Conservation (phyloP, 1,140 invertebrate species). For the Tenebrio molitor region DNA sequence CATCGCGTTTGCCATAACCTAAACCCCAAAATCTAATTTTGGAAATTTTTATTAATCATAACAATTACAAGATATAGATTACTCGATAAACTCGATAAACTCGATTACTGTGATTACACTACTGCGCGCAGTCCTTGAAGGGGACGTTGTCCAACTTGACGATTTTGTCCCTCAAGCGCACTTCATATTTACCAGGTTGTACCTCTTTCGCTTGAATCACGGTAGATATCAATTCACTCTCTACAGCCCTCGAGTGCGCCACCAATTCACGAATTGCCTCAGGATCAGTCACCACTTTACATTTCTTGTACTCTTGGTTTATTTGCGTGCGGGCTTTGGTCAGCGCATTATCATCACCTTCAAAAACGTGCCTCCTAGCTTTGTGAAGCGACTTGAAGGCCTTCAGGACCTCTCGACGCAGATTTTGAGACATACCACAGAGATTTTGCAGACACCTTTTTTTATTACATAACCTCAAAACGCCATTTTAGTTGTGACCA, state of each 20-base stretch:
- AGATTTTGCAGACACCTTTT: too few relatives aligned
- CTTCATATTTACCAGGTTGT: constrained; percentile 71
- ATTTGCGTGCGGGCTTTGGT: constrained; percentile 72
- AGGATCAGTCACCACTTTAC: constrained; percentile 70
- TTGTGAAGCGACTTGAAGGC: constrained; percentile 77
- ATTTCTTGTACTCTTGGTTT: constrained; percentile 77
- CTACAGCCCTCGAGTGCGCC: constrained; percentile 73
- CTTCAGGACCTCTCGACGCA: constrained; percentile 69
- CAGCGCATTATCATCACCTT: constrained; percentile 73
- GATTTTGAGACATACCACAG: constrained; percentile 51
- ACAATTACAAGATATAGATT: too few relatives aligned
- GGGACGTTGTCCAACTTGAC: constrained; percentile 70
- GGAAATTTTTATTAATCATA: too few relatives aligned
- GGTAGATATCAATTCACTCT: constrained; percentile 74
- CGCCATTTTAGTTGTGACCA: too few relatives aligned
- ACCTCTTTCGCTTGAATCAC: constrained; percentile 76
- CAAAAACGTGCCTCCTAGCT: constrained; percentile 73
- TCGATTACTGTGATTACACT: too few relatives aligned
- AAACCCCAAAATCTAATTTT: too few relatives aligned
- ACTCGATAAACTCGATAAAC: too few relatives aligned
- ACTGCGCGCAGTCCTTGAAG: too few relatives aligned
- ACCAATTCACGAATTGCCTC: constrained; percentile 73
- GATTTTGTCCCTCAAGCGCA: constrained; percentile 70
- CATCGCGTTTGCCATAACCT: too few relatives aligned
- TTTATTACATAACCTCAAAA: constrained; percentile 22